Evolutionary conservation across 2,888 invertebrate genomes (phyloP), one percentile per base, ranked within the genome.

Genomic region (Tachina fera): DNA sequence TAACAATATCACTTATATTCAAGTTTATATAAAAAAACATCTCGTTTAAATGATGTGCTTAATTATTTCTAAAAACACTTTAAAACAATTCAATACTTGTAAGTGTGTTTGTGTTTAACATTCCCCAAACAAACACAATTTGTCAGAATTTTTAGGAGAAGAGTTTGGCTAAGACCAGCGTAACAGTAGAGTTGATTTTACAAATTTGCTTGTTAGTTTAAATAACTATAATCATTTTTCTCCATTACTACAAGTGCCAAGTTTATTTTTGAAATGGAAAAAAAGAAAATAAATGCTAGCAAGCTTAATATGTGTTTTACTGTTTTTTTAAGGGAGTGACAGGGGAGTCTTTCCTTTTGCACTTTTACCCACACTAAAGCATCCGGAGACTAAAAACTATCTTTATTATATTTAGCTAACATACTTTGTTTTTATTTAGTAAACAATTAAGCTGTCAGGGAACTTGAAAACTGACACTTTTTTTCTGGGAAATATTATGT

Each of bases 151-250:
- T 16, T 60, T 43, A 41, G 2, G 13, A 68, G 16, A 1, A 61
- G 19, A 61, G 49, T 31, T 0, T 51, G 45, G n/a, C 39, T 60
- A 13, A 43, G 43, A 63, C 43, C 19, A 51, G 39, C 47, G 9
- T 19, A 39, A 10, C 1, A 68, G 14, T 16, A 22, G 11, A 72
- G 11, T 31, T n/a, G 58, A 60, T 22, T 60, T 14, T 43, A 68
- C 61, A 22, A 19, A n/a, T 61, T 68, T 68, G n/a, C 61, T 78
- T 63, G 61, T 70, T 61, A 63, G 63, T 78, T 78, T 71, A 63
- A 53, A 19, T 63, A 78, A 71, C 71, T 60, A 78, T 53, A 63
- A 41, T 53, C 70, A 45, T 70, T 78, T 78, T 78, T 78, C 70
- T 78, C 63, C 43, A 19, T 16, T n/a, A 11, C 51, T 53, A 45